Evolutionary conservation across 30 jellyfish, hydroid and myxozoan species (phyloP).

Genomic region (Nemopilema nomurai): DNA sequence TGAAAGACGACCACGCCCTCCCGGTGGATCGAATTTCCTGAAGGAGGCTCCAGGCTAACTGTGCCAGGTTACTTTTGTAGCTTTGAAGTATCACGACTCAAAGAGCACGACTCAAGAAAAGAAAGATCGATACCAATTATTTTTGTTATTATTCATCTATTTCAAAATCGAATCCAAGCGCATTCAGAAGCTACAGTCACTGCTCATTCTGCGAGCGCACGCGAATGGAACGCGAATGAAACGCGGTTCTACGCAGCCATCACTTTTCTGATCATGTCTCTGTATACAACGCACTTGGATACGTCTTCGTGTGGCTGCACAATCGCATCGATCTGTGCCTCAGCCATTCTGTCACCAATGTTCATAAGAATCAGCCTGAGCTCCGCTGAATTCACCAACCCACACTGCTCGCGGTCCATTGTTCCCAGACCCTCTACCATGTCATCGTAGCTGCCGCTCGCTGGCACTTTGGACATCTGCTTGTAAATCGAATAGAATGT

Average conservation of each 20-base stretch:
- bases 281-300: constrained; percentile 75
- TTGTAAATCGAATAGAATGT: constrained; percentile 78
- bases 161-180: too few relatives aligned
- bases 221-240: background rate
- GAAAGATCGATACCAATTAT: too few relatives aligned
- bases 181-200: background rate
- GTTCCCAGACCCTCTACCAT: constrained; percentile 96
- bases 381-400: constrained; percentile 82
- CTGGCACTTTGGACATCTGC: constrained; percentile 78
- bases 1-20: too few relatives aligned
- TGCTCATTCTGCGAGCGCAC: background rate
- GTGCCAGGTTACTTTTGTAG: too few relatives aligned
- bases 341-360: constrained; percentile 88
- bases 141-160: background rate
- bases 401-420: constrained; percentile 88
- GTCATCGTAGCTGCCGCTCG: constrained; percentile 83
- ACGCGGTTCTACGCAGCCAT: constrained; percentile 74
- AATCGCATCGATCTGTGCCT: constrained; percentile 88
- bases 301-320: constrained; percentile 81
- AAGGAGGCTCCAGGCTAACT: too few relatives aligned
- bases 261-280: constrained; percentile 74
- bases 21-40: too few relatives aligned
- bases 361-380: constrained; percentile 74
- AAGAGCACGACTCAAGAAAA: too few relatives aligned
- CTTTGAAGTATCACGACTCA: too few relatives aligned